phyloP scores from a whole-genome alignment of 2,113 vertebrate species.

The Tachuris rubrigastra region DNA sequence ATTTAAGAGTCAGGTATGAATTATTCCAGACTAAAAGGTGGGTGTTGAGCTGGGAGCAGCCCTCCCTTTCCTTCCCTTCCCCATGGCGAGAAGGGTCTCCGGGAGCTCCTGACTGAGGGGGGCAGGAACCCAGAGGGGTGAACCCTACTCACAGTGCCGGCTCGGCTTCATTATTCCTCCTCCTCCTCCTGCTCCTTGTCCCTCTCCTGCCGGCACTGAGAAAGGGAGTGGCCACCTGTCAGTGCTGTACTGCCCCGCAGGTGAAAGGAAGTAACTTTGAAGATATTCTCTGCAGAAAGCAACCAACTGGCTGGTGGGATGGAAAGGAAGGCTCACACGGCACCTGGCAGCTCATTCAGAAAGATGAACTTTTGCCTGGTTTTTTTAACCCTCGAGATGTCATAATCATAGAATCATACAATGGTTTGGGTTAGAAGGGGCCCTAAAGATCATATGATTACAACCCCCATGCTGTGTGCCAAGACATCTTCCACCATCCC shows the following conservation, averaged over 20 bases:
- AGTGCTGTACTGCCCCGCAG: not conserved
- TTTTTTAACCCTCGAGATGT: not conserved
- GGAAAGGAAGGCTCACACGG: rapidly evolving
- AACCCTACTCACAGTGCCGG: not conserved
- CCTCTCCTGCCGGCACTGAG: not conserved
- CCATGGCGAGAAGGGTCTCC: not conserved
- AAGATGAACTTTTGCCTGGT: not conserved
- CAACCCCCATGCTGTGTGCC: not conserved
- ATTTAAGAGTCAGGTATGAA: not conserved
- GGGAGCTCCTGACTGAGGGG: not conserved
- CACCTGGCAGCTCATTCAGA: rapidly evolving
- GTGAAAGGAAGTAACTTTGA: not conserved
- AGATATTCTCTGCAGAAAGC: not conserved
- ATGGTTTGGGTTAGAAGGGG: not conserved
- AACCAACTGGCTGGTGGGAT: rapidly evolving
- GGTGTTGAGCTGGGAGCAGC: rapidly evolving
- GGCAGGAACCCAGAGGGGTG: not conserved
- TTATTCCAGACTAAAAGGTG: not conserved
- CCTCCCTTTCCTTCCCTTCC: not conserved
- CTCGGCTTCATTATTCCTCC: not conserved
- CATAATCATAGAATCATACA: not conserved
- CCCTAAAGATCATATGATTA: not conserved
- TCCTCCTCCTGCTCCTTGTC: not conserved
- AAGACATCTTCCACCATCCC: not conserved
- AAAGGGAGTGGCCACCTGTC: not conserved